phyloP scores from a whole-genome alignment of 2,113 vertebrate genomes.

The Coreoperca whiteheadi region DNA sequence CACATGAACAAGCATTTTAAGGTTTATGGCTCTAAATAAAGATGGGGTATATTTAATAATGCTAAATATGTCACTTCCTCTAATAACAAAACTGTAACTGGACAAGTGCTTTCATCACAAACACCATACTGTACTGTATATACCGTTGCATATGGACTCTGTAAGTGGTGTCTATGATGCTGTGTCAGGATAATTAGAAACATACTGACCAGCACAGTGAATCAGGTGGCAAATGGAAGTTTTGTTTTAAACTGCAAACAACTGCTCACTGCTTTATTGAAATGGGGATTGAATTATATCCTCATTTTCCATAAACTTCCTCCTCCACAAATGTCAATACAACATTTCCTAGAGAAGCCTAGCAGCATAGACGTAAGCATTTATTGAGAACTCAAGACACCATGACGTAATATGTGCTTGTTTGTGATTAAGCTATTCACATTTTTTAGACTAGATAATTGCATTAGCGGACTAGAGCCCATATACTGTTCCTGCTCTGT shows the following conservation, averaged over 20 bases:
- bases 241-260: conserved; percentile 10
- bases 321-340: background rate
- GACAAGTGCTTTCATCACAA: background rate
- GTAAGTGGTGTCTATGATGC: conserved; percentile 57
- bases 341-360: background rate
- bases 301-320: background rate
- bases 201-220: background rate
- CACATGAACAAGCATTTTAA: background rate
- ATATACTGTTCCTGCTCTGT: conserved; percentile 4
- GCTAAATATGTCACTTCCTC: background rate
- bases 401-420: background rate
- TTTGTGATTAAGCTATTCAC: background rate
- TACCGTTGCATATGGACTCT: background rate
- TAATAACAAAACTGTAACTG: background rate
- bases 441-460: conserved; percentile 24
- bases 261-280: background rate
- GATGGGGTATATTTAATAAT: background rate
- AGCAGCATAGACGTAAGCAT: background rate
- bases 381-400: background rate
- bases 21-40: background rate
- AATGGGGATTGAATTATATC: no score
- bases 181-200: conserved; percentile 43
- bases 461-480: background rate
- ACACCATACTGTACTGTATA: background rate
- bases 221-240: conserved; percentile 28